These are phyloP conservation scores for Pseudachorutes palmiensis DNA, from an alignment of 1,140 invertebrate genomes.

Conservation along the genomic window DNA sequence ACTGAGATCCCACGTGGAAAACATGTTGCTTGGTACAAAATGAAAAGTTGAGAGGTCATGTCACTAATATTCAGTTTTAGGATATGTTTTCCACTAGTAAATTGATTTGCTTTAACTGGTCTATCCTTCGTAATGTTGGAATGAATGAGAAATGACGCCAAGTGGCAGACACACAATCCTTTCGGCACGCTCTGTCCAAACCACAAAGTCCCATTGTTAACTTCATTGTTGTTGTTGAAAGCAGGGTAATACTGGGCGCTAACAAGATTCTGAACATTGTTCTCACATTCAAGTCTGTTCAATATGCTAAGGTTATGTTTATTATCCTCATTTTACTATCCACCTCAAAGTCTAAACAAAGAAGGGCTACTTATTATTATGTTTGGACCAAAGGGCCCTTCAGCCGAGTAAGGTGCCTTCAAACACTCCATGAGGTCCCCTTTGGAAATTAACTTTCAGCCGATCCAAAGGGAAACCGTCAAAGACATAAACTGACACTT, in stretches of 20 bases:
- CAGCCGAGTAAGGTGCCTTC: background rate
- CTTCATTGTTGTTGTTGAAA: background rate
- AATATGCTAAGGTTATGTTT: background rate
- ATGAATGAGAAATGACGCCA: no score
- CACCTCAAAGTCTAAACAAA: background rate
- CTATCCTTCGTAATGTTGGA: no score
- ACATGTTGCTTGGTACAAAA: no score
- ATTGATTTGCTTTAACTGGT: no score
- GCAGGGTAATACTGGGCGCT: background rate
- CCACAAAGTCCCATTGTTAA: background rate
- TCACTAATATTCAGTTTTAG: no score
- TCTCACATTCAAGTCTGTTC: background rate
- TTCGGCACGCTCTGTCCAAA: no score
- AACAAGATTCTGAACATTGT: background rate
- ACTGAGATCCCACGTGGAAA: no score
- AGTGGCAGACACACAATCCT: no score
- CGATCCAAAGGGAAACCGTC: background rate
- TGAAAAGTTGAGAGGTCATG: no score
- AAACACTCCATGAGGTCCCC: background rate
- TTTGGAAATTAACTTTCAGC: background rate
- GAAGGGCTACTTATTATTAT: background rate
- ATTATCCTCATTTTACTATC: background rate
- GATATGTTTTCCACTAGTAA: no score
- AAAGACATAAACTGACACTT: background rate
- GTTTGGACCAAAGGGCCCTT: background rate